Base-by-base conservation (phyloP, 2,797 vertebrate species). In the Fratercula arctica region DNA sequence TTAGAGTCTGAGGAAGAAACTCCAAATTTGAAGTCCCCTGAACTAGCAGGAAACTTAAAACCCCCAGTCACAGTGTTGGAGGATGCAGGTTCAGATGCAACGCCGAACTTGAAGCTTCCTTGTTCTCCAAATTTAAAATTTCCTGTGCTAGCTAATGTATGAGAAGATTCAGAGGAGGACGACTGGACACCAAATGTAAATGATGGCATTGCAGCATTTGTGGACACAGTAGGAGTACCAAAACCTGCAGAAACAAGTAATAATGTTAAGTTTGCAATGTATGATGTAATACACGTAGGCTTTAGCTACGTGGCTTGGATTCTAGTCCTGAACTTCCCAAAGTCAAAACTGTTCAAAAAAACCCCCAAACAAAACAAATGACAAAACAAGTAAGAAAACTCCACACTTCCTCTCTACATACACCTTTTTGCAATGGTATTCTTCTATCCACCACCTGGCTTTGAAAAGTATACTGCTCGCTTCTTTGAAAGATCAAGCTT, bases 1-100 rank as follows among this genome's bases (percentile, higher is more conserved):
- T 98, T 97, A 83, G 97, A 95, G 35, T 98, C 96, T 70, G 97
- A 97, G 57, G 98, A 97, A 72, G 94, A 94, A 93, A 97, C 64
- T 95, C 99, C 99, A 91, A 98, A 99, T 96, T 98, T 98, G 95
- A 99, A 98, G 93, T 98, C 98, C 96, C 97, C 99, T 97, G 91
- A 97, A 98, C 85, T 95, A 98, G 98, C 82, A 97, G 98, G 63
- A 98, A 98, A 98, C 74, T 97, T 98, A 96, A 98, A 98, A 69
- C 96, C 97, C 95, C 88, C 98, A 69, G 85, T 92, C 85, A 92
- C 51, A 45, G 93, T 46, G 61, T 85, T 97, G 94, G 95, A 96
- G 3, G 95, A 97, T n/a, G 93, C 96, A 83, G 98, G 98, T 68
- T 98, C 97, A 25, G 97, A 96, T 16, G 96, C 82, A 83, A 96